phyloP scores from a whole-genome alignment of 2,888 invertebrate species.

The Metallyticus violacea region DNA sequence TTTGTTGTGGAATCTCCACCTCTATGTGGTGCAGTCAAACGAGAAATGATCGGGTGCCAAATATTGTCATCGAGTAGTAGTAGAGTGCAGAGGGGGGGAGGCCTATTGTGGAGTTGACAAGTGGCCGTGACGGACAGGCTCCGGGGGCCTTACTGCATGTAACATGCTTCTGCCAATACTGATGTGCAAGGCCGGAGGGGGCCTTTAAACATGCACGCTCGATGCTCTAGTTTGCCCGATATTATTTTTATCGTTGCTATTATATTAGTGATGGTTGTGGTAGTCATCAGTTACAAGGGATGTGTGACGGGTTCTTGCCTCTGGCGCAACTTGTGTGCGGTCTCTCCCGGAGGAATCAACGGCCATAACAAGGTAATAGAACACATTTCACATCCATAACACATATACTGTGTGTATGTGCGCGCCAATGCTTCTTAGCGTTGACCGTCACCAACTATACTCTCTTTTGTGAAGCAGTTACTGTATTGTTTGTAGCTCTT shows the following conservation, averaged over 20 bases:
- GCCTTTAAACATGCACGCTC: background rate
- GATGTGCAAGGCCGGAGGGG: background rate
- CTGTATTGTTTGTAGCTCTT: too few species aligned
- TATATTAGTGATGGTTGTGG: background rate
- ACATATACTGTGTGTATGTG: too few species aligned
- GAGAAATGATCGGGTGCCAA: conserved; percentile 10
- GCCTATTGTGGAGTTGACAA: conserved; percentile 16
- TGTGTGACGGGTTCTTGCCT: background rate
- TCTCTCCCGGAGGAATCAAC: background rate
- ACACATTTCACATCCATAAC: background rate
- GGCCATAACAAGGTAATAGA: background rate
- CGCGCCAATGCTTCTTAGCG: background rate
- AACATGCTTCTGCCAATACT: conserved; percentile 1
- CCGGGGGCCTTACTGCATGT: background rate
- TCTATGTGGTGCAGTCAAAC: background rate
- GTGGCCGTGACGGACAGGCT: conserved; percentile 6
- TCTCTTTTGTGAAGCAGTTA: too few species aligned
- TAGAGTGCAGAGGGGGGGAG: background rate
- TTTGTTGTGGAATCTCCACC: background rate
- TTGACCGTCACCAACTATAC: too few species aligned
- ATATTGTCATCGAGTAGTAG: conserved; percentile 2
- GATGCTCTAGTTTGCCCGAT: background rate
- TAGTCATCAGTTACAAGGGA: background rate
- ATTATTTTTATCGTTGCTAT: background rate
- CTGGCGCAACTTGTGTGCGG: background rate